Evolutionary conservation across 1,140 invertebrate species (phyloP).

Genomic region (Pseudoatta argentina): DNA sequence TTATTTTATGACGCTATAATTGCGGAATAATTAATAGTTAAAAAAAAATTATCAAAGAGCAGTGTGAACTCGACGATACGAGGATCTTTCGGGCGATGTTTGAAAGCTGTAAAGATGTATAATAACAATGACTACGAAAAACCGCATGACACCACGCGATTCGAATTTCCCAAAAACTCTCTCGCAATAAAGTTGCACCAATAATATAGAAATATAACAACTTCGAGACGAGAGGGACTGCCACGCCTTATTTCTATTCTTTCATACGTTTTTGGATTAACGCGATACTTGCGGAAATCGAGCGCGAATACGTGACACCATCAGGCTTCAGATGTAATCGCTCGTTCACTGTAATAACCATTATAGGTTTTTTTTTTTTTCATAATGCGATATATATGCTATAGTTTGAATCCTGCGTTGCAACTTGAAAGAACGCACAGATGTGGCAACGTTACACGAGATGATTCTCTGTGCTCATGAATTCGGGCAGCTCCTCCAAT

Average conservation of each 20-base stretch:
- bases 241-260: slow-evolving; percentile 64
- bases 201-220: slow-evolving; percentile 72
- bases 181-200: slow-evolving; percentile 71
- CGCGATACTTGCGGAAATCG: slow-evolving; percentile 48
- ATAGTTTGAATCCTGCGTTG: not conserved
- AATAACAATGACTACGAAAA: not conserved
- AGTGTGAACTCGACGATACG: not conserved
- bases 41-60: not conserved
- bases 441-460: not conserved
- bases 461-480: not conserved
- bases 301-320: not conserved
- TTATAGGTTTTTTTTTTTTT: not conserved
- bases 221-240: slow-evolving; percentile 61
- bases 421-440: not conserved
- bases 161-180: slow-evolving; percentile 64
- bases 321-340: not conserved
- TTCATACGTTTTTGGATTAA: slow-evolving; percentile 65
- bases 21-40: slow-evolving; percentile 30
- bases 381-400: slow-evolving; percentile 16
- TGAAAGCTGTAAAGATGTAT: not conserved
- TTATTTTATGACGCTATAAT: slow-evolving; percentile 4
- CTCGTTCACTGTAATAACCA: not conserved
- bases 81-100: not conserved
- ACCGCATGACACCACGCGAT: not conserved
- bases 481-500: not conserved